phyloP scores from a whole-genome alignment of 1,140 invertebrate species.

The Zaprionus inermis region DNA sequence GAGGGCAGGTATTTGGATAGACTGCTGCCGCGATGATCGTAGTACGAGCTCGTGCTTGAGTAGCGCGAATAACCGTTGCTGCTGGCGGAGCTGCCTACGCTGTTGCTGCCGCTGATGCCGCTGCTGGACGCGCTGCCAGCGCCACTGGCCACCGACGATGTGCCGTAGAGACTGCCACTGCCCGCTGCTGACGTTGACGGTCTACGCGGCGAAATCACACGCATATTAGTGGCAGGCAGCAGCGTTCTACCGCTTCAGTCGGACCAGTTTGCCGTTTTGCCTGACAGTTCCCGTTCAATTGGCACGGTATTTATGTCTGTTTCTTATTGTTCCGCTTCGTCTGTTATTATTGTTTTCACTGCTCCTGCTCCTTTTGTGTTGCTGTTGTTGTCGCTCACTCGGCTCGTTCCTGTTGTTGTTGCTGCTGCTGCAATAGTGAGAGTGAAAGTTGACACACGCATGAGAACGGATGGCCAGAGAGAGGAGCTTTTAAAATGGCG shows the following conservation, averaged over 20 bases:
- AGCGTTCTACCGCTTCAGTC: slow-evolving; percentile 60
- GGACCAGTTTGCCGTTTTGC: slow-evolving; percentile 44
- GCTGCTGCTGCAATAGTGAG: slow-evolving; percentile 33
- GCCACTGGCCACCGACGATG: slow-evolving; percentile 63
- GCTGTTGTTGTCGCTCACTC: slow-evolving; percentile 9
- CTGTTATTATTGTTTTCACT: slow-evolving; percentile 8
- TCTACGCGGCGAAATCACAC: slow-evolving; percentile 84
- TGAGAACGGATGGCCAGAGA: slow-evolving; percentile 3
- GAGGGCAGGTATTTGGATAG: slow-evolving; percentile 68
- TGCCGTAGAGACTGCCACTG: slow-evolving; percentile 82
- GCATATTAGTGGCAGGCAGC: slow-evolving; percentile 82
- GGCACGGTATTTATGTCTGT: slow-evolving; percentile 7
- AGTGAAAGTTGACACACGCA: slow-evolving; percentile 24
- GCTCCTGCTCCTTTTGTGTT: neutral
- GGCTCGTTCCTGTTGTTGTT: slow-evolving; percentile 6
- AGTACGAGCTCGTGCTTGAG: slow-evolving; percentile 49
- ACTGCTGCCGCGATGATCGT: slow-evolving; percentile 75
- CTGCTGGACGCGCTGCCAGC: slow-evolving; percentile 47
- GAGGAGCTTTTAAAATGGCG: slow-evolving; percentile 33
- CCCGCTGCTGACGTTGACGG: slow-evolving; percentile 82
- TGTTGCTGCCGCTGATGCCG: slow-evolving; percentile 29
- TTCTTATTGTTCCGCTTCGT: neutral
- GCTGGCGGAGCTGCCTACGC: slow-evolving; percentile 38
- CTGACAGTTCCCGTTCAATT: slow-evolving; percentile 13
- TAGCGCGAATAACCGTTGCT: slow-evolving; percentile 68